Percentiles rank a stretch among this genome's conserved stretches.
phyloP scores from a whole-genome alignment of 2,888 invertebrate species.

The Leptinotarsa haldemani region DNA sequence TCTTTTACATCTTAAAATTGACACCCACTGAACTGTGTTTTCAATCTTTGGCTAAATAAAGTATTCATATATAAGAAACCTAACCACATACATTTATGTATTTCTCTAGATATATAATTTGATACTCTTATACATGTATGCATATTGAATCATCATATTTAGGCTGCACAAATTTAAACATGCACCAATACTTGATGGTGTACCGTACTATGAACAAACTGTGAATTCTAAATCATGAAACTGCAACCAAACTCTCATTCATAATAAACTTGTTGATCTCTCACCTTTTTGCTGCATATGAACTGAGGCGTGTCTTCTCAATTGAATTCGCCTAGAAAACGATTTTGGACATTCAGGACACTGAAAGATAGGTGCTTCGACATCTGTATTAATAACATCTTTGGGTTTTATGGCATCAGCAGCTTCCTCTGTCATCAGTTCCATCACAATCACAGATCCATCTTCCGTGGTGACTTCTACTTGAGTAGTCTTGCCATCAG shows the following conservation, averaged over 20 bases:
- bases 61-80: no score
- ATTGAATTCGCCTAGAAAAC: conserved; percentile 71
- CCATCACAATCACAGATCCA: conserved; percentile 67
- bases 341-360: conserved; percentile 74
- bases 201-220: no score
- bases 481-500: conserved; percentile 62
- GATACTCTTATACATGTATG: no score
- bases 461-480: conserved; percentile 67
- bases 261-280: conserved; percentile 13
- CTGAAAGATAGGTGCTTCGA: conserved; percentile 68
- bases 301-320: conserved; percentile 72
- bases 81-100: no score
- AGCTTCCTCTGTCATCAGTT: conserved; percentile 63
- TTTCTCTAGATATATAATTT: no score
- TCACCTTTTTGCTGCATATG: conserved; percentile 70
- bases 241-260: neutral
- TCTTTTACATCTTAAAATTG: no score
- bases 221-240: neutral
- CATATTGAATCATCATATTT: no score
- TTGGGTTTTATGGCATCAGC: conserved; percentile 31
- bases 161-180: no score
- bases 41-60: no score
- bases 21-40: no score
- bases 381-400: conserved; percentile 59
- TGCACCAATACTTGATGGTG: no score